These are phyloP conservation scores for Cebus imitator DNA, from an alignment of 2,113 vertebrate species.

Conservation along the genomic window DNA sequence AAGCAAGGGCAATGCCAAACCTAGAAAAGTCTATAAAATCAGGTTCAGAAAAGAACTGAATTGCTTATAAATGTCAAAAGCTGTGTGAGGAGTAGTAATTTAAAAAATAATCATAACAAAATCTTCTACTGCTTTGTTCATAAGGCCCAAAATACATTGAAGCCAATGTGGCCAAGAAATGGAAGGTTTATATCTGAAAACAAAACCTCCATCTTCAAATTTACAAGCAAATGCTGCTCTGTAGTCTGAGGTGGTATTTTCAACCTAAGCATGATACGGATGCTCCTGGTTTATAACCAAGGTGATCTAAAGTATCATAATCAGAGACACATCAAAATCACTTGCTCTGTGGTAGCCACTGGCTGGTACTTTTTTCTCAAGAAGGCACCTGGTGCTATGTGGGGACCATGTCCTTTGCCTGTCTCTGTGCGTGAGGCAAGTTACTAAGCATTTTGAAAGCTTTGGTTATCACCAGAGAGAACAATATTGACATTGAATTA, in stretches of 20 bases:
- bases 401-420: background rate
- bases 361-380: background rate
- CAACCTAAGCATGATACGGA: fast-evolving
- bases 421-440: background rate
- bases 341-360: background rate
- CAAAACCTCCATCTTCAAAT: background rate
- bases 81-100: background rate
- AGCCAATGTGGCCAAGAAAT: background rate
- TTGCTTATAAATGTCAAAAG: slow-evolving; percentile 57
- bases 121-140: background rate
- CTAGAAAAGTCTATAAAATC: slow-evolving; percentile 62
- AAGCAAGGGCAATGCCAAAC: slow-evolving; percentile 52
- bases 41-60: slow-evolving; percentile 18
- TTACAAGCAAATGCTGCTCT: background rate
- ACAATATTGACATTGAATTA: background rate
- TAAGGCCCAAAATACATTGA: background rate
- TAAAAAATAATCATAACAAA: slow-evolving; percentile 37
- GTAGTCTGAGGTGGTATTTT: background rate
- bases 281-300: background rate
- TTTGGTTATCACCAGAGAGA: background rate
- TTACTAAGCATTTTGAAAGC: background rate
- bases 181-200: background rate
- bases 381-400: background rate
- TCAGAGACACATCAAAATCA: background rate
- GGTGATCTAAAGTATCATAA: background rate